Evolutionary conservation across 2,797 vertebrate genomes (phyloP), one percentile per base, ranked within the genome.

Genomic region (Lerista edwardsae): DNA sequence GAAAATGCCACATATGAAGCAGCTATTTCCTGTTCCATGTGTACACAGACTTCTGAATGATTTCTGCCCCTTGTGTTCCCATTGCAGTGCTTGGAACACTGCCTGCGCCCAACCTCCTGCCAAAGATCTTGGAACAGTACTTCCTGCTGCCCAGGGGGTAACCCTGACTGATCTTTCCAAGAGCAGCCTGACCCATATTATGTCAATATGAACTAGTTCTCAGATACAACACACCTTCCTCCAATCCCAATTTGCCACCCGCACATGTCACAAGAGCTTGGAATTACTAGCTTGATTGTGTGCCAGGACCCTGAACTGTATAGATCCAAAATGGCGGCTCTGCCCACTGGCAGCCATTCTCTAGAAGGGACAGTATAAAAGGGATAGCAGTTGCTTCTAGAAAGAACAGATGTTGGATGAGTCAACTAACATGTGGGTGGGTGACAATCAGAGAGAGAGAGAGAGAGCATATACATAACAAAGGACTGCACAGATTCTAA

Each of bases 341-440:
- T 55, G 11, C 5, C 55, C 65, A 34, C 41, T 31, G 64, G 6
- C 25, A 55, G 34, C 51, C 17, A 25, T 81, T 76, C 55, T 76
- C 11, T 27, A 62, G 21, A 27, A 27, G 2, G n/a, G 36, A 34
- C 29, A 34, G 25, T 29, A 57, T 80, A 23, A 77, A 62, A 64
- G 47, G 19, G 29, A 81, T 31, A 71, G 55, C 73, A 81, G 65
- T 81, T 86, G 84, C 31, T 71, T 51, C 59, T 51, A 7, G 67
- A 1, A 75, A 36, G 64, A 82, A 86, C 79, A 86, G 79, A 82
- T 77, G 67, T 41, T 57, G 67, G 44, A 79, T 73, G 59, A n/a
- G 67, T 71, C 79, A 69, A 82, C 73, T 64, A 57, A 77, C 36
- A 84, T 4, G 2, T 44, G 61, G 74, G 82, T 36, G 12, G 57